Base-by-base conservation (phyloP, 2,888 invertebrate species). In the Xestobium rufovillosum region DNA sequence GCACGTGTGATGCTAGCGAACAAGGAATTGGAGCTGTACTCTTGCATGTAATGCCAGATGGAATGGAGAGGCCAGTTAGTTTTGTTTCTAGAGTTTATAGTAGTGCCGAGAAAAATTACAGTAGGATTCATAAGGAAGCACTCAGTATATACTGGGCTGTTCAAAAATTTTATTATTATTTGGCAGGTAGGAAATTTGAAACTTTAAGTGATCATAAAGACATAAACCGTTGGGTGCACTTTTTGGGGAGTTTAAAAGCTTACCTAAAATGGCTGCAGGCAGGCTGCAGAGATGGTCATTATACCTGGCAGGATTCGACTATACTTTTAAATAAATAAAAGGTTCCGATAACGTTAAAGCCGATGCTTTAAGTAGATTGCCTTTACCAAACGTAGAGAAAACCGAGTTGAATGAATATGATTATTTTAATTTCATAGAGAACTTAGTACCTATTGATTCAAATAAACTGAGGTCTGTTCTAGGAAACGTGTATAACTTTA, bases 181-280 rank as follows among this genome's bases (percentile, higher is more conserved):
- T 19, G 9, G 23, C 23, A 19, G 23, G 23, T 19, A 19, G 23
- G 9, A 6, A 19, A 8, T 19, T 19, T 27, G 23, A 19, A 19
- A 19, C 9, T n/a, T 8, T 19, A n/a, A 8, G 6, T 8, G 23
- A 19, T 19, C 23, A 19, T n/a, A n/a, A n/a, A n/a, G n/a, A n/a
- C n/a, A n/a, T n/a, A n/a, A n/a, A n/a, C n/a, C n/a, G n/a, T n/a
- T n/a, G n/a, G n/a, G n/a, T n/a, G n/a, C n/a, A n/a, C n/a, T n/a
- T n/a, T n/a, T n/a, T n/a, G n/a, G n/a, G n/a, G n/a, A n/a, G n/a
- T n/a, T n/a, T n/a, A 52, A 49, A 42, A 50, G 52, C 3, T 41
- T 55, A 6, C 52, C 52, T 4, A 41, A 42, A 23, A 51, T 56
- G 52, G 51, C 53, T 15, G 53, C 55, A 10, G 50, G 51, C 10